A percentile compares a stretch with the other conserved stretches of the same genome.
These are phyloP conservation scores for Arion vulgaris DNA, from an alignment of 1,140 invertebrate species.

Conservation along the genomic window DNA sequence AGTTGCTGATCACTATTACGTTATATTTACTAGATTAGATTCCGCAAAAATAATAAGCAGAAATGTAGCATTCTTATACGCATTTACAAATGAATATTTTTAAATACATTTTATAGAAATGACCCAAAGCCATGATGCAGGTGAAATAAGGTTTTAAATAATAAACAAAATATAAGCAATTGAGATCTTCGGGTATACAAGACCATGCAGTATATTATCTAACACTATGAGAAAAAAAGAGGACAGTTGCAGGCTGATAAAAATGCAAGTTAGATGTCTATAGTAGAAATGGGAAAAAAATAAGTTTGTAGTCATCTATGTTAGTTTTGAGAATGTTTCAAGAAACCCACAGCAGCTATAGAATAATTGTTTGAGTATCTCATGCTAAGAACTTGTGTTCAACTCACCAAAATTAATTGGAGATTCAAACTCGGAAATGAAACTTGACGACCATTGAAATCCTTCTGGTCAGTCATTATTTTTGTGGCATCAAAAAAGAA, in stretches of 20 bases:
- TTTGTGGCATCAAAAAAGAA: not conserved
- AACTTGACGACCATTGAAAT: not conserved
- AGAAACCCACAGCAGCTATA: not conserved
- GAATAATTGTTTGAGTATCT: not conserved
- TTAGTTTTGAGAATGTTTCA: not conserved
- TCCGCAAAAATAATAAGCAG: no score
- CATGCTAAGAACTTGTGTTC: not conserved
- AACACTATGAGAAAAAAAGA: not conserved
- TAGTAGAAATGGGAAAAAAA: not conserved
- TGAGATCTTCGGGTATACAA: no score
- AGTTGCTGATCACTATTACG: no score
- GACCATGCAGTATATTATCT: not conserved
- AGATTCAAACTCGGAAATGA: not conserved
- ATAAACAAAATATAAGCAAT: not conserved
- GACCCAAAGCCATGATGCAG: not conserved
- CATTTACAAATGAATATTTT: no score
- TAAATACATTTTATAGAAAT: no score
- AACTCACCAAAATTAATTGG: slow-evolving; percentile 11
- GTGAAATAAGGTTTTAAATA: not conserved
- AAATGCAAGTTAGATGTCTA: not conserved
- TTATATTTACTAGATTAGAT: no score
- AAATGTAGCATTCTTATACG: no score
- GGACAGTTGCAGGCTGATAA: not conserved
- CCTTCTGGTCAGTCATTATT: not conserved
- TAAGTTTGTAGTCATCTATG: not conserved